phyloP scores from a whole-genome alignment of 1,140 invertebrate species.

The Helicoverpa zea region DNA sequence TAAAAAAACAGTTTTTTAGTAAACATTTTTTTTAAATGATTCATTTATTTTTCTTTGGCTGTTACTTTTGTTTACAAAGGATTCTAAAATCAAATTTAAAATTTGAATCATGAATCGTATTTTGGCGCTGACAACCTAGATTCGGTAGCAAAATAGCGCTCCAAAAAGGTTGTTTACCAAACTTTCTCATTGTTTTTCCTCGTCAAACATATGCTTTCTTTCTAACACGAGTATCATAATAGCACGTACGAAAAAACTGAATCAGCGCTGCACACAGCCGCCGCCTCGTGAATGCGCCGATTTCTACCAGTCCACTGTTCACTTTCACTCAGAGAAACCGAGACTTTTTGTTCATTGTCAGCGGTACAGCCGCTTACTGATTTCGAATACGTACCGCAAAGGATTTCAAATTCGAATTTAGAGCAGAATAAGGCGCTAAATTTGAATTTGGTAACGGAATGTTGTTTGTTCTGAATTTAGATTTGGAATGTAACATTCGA shows the following conservation, averaged over 20 bases:
- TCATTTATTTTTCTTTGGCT: no score
- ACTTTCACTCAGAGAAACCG: constrained; percentile 84
- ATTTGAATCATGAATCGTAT: neutral
- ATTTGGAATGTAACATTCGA: constrained; percentile 5
- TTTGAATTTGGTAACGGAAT: constrained; percentile 27
- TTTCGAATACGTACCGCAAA: constrained; percentile 62
- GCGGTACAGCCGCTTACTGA: constrained; percentile 57
- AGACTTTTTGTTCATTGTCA: constrained; percentile 79
- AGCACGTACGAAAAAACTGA: constrained; percentile 44
- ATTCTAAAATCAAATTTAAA: neutral
- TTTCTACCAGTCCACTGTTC: constrained; percentile 74
- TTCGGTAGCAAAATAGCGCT: neutral
- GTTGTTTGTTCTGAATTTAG: constrained; percentile 13
- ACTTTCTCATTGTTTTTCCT: constrained; percentile 39
- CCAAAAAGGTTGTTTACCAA: neutral
- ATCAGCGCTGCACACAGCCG: constrained; percentile 45
- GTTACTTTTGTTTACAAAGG: no score
- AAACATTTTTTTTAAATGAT: neutral
- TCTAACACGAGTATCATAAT: constrained; percentile 24
- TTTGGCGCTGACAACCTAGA: neutral
- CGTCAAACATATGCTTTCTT: constrained; percentile 37
- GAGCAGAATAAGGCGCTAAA: constrained; percentile 26
- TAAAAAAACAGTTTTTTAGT: neutral
- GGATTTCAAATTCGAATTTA: constrained; percentile 50
- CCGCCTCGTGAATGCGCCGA: constrained; percentile 65